A percentile compares a stretch with the other conserved stretches of the same genome.
These are phyloP conservation scores for Tetrapedia diversipes DNA, from an alignment of 2,888 invertebrate species.

Conservation along the genomic window DNA sequence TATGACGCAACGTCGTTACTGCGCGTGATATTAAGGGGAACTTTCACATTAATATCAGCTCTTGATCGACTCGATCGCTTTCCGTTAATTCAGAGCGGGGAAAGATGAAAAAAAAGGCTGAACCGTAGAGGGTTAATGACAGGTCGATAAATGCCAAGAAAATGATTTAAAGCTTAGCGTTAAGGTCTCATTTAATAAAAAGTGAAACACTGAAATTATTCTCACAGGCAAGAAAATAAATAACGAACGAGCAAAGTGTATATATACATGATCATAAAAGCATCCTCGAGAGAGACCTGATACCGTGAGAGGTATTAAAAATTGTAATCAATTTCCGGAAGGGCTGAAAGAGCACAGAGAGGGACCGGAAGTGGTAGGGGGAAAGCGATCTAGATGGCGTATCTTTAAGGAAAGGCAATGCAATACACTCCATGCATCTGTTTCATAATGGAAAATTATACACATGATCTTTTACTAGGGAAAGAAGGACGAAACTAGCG, in stretches of 20 bases:
- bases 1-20: neutral
- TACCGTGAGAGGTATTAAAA: neutral
- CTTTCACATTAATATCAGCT: slow-evolving; percentile 23
- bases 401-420: slow-evolving; percentile 88
- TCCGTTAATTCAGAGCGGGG: neutral
- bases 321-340: neutral
- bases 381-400: too few species aligned
- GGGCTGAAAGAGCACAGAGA: slow-evolving; percentile 5
- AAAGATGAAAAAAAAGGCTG: neutral
- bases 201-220: neutral
- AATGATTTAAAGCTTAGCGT: neutral
- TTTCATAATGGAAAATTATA: slow-evolving; percentile 75
- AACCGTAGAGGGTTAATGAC: slow-evolving; percentile 1
- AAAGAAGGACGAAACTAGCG: slow-evolving; percentile 58
- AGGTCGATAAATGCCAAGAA: neutral
- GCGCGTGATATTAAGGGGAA: neutral
- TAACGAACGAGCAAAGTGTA: neutral
- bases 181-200: neutral
- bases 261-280: neutral
- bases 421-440: slow-evolving; percentile 87
- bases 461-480: slow-evolving; percentile 77
- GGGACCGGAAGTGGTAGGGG: slow-evolving; percentile 30
- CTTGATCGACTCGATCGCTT: neutral
- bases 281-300: slow-evolving; percentile 10
- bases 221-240: neutral